Base-by-base conservation (phyloP, 35 echinoderm and acorn worm species). In the Diadema setosum region DNA sequence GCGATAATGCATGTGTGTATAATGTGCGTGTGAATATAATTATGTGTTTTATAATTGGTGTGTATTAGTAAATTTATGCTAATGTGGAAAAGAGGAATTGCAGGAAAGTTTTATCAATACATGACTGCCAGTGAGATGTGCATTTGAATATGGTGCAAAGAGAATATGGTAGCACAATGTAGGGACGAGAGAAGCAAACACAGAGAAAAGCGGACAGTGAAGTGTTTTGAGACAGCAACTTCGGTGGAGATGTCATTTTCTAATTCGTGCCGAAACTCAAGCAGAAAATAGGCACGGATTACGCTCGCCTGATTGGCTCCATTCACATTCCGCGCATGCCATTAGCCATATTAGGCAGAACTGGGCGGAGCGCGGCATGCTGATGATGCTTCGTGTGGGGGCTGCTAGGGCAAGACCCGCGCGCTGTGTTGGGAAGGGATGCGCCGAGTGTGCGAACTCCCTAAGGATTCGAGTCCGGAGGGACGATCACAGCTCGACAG, bases 331-430 rank as follows among this genome's bases (percentile, higher is more conserved):
- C 74, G 46, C 46, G 58, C 94, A 97, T 93, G 84, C 88, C 82
- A 40, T 35, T 87, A 83, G 61, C 95, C 95, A 74, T 90, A 97
- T 97, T 75, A 90, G 90, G 95, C 56, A 85, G 67, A 82, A 90
- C 80, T 58, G 59, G 95, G 95, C 91, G 95, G 91, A 90, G 95
- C 87, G 33, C 83, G 42, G 69, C 24, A 58, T 70, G 50, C 70
- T 92, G 70, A 86, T 76, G 83, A 50, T 48, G 60, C 42, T 48
- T 81, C 69, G 65, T 91, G 63, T 67, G 63, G 63, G 63, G 63
- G 63, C 63, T 33, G 63, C 37, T 26, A 67, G 63, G 63, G 63
- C 27, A 26, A 26, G 63, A 29, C 37, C 27, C 37, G 63, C 63
- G 37, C 63, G 63, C 26, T 67, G 63, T 67, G 63, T 67, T 15